Evolutionary conservation across 2,113 vertebrate species (phyloP), one percentile per base, ranked within the genome.

Genomic region (Parotia lawesii): DNA sequence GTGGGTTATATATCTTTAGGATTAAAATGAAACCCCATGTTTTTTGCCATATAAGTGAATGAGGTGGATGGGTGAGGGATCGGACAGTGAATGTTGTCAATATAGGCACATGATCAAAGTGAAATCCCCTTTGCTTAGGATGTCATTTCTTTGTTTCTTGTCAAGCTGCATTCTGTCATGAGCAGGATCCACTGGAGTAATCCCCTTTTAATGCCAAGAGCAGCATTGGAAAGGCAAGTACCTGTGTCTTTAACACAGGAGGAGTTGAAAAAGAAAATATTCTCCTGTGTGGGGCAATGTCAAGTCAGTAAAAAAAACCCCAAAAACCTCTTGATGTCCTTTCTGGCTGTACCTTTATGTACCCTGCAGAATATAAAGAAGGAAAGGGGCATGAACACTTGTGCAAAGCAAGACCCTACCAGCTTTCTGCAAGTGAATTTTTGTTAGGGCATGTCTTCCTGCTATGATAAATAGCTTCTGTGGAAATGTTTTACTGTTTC

Each of bases 71-170:
- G 14, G 9, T 76, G 47, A 73, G 62, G 29, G 27, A 86, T 14
- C 74, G 31, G 56, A 62, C 17, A 66, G 40, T 50, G 58, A 93
- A 70, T 5, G 1, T 51, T 79, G 70, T 56, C 72, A 54, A 11
- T 60, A 73, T 7, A 80, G 50, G 33, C 24, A 80, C 33, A 65
- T n/a, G 56, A 27, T 82, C 17, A 25, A 35, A n/a, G 19, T 70
- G 50, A 89, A 90, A 93, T 84, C 38, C 12, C 23, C 16, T 94
- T 69, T 87, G 44, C 86, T 89, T 88, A 72, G 61, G 28, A 44
- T 94, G 48, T n/a, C 47, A 42, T 84, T 90, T 84, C 10, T 81
- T 66, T 92, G 65, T 89, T 87, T 93, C 37, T 73, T 91, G 58
- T 73, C 73, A 83, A 73, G 10, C 28, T 87, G 38, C 27, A 37